A percentile compares a stretch with the other conserved stretches of the same genome.
These are phyloP conservation scores for Caenorhabditis sp. DNA, from an alignment of 2,888 invertebrate genomes.

Conservation along the genomic window DNA sequence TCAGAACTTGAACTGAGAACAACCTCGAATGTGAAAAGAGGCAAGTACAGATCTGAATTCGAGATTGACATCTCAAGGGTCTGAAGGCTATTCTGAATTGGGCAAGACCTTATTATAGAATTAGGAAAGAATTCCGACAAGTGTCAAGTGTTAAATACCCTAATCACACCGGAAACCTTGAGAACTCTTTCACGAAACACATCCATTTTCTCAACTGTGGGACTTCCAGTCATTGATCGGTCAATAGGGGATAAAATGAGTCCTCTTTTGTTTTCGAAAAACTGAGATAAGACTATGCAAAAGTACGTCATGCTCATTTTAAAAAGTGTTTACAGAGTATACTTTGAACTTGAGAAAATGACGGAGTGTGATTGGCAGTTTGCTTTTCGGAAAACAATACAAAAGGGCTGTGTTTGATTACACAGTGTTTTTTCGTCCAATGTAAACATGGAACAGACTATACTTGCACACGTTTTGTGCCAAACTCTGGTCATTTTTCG, in stretches of 20 bases:
- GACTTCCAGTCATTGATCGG: conserved; percentile 40
- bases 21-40: background rate
- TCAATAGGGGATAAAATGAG: conserved; percentile 21
- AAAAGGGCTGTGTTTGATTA: background rate
- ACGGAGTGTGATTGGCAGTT: conserved; percentile 5
- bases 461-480: conserved; percentile 2
- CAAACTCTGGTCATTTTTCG: background rate
- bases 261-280: background rate
- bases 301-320: conserved; percentile 19
- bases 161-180: conserved; percentile 29
- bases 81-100: background rate
- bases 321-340: background rate
- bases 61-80: background rate
- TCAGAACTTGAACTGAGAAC: background rate
- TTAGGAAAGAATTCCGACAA: too few relatives aligned
- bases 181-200: conserved; percentile 17
- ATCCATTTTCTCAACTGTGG: background rate
- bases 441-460: background rate
- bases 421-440: background rate
- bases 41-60: background rate
- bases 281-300: background rate
- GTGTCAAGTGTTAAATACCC: background rate
- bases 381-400: conserved; percentile 9
- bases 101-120: too few relatives aligned
- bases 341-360: conserved; percentile 8